Conservation (phyloP, 2,888 invertebrate genomes). For the Dione juno region DNA sequence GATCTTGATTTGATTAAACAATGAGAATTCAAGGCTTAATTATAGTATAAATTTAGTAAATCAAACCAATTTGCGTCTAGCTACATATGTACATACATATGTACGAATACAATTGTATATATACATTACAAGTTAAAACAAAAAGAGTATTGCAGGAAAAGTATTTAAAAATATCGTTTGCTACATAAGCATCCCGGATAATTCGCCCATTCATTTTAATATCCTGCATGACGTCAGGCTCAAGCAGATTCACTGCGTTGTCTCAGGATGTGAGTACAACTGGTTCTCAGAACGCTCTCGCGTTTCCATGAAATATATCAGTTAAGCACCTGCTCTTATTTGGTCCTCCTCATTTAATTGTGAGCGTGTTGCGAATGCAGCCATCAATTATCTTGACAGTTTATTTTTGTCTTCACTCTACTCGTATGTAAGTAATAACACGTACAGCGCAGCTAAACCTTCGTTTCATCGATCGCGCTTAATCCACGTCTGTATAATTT, state of each 20-base stretch:
- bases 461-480: conserved; percentile 33
- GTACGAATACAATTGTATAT: neutral
- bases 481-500: conserved; percentile 32
- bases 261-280: conserved; percentile 53
- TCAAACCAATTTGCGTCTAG: neutral
- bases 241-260: conserved; percentile 50
- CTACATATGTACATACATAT: neutral
- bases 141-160: conserved; percentile 22
- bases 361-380: conserved; percentile 61
- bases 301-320: conserved; percentile 65
- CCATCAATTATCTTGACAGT: conserved; percentile 69
- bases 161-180: conserved; percentile 16
- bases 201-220: conserved; percentile 34
- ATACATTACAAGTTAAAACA: neutral
- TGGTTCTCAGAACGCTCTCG: conserved; percentile 68
- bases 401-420: conserved; percentile 53
- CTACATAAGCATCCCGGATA: conserved; percentile 23
- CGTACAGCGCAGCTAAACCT: conserved; percentile 43
- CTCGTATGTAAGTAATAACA: conserved; percentile 53
- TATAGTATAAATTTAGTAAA: neutral
- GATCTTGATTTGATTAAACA: too few species aligned
- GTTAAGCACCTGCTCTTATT: conserved; percentile 71
- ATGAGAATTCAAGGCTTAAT: too few species aligned
- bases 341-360: conserved; percentile 64
- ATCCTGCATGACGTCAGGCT: conserved; percentile 62